Conservation (phyloP, 1,140 invertebrate species). For the Vanessa tameamea region DNA sequence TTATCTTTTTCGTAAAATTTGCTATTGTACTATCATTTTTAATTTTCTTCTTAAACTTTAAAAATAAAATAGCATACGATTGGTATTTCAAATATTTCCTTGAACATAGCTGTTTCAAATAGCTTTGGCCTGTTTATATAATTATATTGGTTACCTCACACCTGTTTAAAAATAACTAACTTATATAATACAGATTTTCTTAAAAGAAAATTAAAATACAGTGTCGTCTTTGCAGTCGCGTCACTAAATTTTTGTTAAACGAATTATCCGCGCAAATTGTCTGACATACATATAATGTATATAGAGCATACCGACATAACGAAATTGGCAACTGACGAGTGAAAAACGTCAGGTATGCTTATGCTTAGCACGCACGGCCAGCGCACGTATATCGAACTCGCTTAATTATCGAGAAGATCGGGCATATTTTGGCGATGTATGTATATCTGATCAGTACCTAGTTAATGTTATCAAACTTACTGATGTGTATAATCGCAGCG, state of each 20-base stretch:
- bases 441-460: constrained; percentile 57
- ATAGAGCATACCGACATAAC: constrained; percentile 35
- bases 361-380: constrained; percentile 55
- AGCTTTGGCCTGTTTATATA: constrained; percentile 44
- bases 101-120: constrained; percentile 27
- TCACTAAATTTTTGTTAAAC: constrained; percentile 12
- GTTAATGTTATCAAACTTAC: constrained; percentile 69
- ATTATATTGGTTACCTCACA: constrained; percentile 44
- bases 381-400: constrained; percentile 58
- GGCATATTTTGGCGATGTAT: constrained; percentile 60
- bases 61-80: neutral
- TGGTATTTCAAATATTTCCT: constrained; percentile 12
- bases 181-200: constrained; percentile 5
- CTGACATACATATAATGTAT: constrained; percentile 45
- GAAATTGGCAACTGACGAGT: constrained; percentile 59
- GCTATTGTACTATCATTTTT: too few species aligned
- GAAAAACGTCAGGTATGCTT: constrained; percentile 54
- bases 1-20: too few species aligned
- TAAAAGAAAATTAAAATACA: neutral
- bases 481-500: constrained; percentile 67
- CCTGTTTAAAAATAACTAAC: constrained; percentile 59
- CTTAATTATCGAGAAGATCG: constrained; percentile 65
- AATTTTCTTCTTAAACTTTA: too few species aligned
- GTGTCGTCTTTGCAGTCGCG: neutral
- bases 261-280: constrained; percentile 44